Evolutionary conservation across 1,140 invertebrate species (phyloP), one percentile per base, ranked within the genome.

Genomic region (Hycleus phaleratus): DNA sequence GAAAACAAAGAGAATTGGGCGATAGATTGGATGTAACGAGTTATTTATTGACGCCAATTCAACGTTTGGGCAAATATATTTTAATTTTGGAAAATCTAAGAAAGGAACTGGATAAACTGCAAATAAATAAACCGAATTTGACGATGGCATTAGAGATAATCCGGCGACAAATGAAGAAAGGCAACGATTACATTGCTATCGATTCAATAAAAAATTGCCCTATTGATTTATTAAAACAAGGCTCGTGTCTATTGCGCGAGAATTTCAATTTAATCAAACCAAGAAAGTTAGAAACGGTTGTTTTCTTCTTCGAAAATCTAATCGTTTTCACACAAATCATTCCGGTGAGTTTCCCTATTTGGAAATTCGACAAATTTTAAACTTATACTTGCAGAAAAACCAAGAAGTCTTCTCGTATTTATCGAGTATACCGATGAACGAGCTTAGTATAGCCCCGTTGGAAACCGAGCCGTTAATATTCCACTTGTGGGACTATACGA

Each of bases 51-150:
- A 70, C 65, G n/a, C 69, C 69, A 12, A 46, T 71, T 38, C 69
- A 71, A 60, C 49, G 69, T 39, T 39, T 70, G 24, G 69, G 63
- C 26, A 68, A 65, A 47, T 71, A 71, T 50, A 66, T 61, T 42
- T 50, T 70, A 26, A 59, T 71, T 3, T 43, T 71, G 26, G 63
- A 69, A 52, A 63, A 68, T 26, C 62, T 71, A 11, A 53, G 63
- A 18, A 69, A 70, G 38, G 59, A 64, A 45, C 45, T 66, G 43
- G 26, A 49, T 3, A 68, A 66, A 56, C 46, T 62, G 1, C 32
- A 5, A 32, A 32, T 32, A 32, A 32, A 5, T 7, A 32, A 32
- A 1, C 4, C 32, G 7, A 7, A 32, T 32, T 32, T 32, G 32
- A 32, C 7, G 4, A 32, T 7, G 7, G 32, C 32, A 32, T 32